phyloP scores from a whole-genome alignment of 1,140 invertebrate species.

The Laupala kohalensis region DNA sequence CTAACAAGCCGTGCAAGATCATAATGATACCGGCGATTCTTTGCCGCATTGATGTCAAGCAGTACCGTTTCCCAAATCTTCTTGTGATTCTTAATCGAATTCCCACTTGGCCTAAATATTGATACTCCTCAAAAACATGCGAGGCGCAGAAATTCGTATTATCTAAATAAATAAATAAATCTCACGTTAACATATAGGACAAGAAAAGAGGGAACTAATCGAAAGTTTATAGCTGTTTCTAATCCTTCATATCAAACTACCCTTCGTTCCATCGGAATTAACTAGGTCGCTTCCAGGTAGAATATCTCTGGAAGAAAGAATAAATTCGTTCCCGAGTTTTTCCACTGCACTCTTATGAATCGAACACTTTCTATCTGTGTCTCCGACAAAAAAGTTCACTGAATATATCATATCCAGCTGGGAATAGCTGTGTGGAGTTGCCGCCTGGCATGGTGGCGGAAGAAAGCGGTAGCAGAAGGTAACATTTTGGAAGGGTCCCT shows the following conservation, averaged over 20 bases:
- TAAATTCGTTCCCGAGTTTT: not conserved
- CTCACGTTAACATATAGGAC: not conserved
- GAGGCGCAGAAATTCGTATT: not conserved
- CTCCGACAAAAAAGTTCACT: not conserved
- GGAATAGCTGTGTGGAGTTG: too few relatives aligned
- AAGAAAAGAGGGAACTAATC: not conserved
- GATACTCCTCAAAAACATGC: too few relatives aligned
- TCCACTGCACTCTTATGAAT: not conserved
- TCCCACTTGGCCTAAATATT: too few relatives aligned
- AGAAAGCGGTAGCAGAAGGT: too few relatives aligned
- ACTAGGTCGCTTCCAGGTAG: not conserved
- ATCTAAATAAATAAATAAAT: not conserved
- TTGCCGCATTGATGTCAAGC: too few relatives aligned
- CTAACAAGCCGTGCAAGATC: too few relatives aligned
- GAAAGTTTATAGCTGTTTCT: not conserved
- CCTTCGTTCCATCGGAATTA: not conserved
- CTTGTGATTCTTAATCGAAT: too few relatives aligned
- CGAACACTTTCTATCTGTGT: not conserved
- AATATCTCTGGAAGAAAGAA: not conserved
- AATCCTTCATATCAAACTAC: not conserved
- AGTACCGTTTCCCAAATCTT: too few relatives aligned
- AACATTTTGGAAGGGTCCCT: too few relatives aligned
- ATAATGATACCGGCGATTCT: too few relatives aligned
- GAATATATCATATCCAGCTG: not conserved
- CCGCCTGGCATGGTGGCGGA: too few relatives aligned